phyloP scores from a whole-genome alignment of 2,888 invertebrate genomes.

The Gastrophysa polygoni region DNA sequence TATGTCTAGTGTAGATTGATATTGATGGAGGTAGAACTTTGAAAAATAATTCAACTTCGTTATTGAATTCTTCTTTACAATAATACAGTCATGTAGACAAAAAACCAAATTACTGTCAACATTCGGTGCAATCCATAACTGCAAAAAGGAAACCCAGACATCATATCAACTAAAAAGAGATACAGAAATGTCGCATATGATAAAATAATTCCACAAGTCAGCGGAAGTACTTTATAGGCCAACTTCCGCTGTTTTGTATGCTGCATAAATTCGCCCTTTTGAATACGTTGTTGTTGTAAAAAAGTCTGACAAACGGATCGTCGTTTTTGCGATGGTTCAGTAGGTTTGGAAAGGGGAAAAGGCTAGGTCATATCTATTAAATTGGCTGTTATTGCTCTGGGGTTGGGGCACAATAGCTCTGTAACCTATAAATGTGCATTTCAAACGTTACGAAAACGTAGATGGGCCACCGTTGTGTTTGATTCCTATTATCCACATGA shows the following conservation, averaged over 20 bases:
- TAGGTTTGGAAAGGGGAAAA: slow-evolving; percentile 28
- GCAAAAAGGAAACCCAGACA: slow-evolving; percentile 10
- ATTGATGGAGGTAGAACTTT: background rate
- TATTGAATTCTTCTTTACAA: no score
- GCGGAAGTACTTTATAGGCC: slow-evolving; percentile 33
- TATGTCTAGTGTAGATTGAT: background rate
- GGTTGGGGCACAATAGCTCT: background rate
- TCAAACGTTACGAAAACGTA: no score
- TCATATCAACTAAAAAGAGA: slow-evolving; percentile 6
- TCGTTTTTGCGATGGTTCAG: slow-evolving; percentile 39
- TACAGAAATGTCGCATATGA: slow-evolving; percentile 36
- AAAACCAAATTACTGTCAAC: slow-evolving; percentile 3
- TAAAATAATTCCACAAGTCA: slow-evolving; percentile 36
- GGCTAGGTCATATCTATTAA: slow-evolving; percentile 15
- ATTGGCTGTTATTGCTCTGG: slow-evolving; percentile 11
- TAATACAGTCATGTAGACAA: no score
- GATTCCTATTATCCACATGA: no score
- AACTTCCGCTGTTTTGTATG: slow-evolving; percentile 37
- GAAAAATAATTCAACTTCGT: background rate
- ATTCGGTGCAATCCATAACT: slow-evolving; percentile 3
- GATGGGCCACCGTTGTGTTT: no score
- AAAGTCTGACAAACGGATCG: slow-evolving; percentile 19
- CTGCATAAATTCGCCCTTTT: slow-evolving; percentile 18
- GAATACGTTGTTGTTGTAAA: slow-evolving; percentile 7
- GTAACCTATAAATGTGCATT: background rate